These are phyloP conservation scores for Chorisops tibialis DNA, from an alignment of 2,888 invertebrate species.

Conservation along the genomic window DNA sequence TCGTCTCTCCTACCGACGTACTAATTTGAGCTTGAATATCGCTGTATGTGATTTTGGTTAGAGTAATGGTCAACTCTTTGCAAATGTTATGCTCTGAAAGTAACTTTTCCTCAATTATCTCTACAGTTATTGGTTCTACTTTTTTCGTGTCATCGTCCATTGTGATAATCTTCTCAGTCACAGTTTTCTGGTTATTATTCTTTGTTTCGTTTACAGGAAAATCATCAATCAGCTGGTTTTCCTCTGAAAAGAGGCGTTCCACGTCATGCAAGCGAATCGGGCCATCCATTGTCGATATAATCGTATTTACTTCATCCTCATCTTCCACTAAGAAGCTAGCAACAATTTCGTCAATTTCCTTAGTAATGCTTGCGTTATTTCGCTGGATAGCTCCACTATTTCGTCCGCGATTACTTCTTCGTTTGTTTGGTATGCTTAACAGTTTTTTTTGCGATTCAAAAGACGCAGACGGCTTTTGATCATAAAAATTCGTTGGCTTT, in stretches of 20 bases:
- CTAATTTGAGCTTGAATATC: slow-evolving; percentile 8
- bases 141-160: neutral
- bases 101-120: neutral
- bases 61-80: slow-evolving; percentile 10
- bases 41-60: slow-evolving; percentile 9
- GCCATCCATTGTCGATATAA: slow-evolving; percentile 14
- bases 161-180: neutral
- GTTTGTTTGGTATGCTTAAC: neutral
- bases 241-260: slow-evolving; percentile 14
- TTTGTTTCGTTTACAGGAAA: too few relatives aligned
- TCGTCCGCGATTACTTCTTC: slow-evolving; percentile 18
- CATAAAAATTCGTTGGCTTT: neutral
- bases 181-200: neutral
- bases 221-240: neutral
- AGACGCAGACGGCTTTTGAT: neutral
- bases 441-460: neutral
- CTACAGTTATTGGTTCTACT: neutral
- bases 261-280: slow-evolving; percentile 24
- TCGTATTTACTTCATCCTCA: neutral
- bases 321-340: slow-evolving; percentile 35
- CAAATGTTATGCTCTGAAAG: neutral
- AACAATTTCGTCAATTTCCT: slow-evolving; percentile 37
- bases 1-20: neutral
- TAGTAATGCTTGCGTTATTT: slow-evolving; percentile 21
- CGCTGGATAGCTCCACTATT: neutral